Percentiles rank a stretch among this genome's conserved stretches.
Evolutionary conservation across 2,797 vertebrate genomes (phyloP).

Genomic region (Artibeus jamaicensis): DNA sequence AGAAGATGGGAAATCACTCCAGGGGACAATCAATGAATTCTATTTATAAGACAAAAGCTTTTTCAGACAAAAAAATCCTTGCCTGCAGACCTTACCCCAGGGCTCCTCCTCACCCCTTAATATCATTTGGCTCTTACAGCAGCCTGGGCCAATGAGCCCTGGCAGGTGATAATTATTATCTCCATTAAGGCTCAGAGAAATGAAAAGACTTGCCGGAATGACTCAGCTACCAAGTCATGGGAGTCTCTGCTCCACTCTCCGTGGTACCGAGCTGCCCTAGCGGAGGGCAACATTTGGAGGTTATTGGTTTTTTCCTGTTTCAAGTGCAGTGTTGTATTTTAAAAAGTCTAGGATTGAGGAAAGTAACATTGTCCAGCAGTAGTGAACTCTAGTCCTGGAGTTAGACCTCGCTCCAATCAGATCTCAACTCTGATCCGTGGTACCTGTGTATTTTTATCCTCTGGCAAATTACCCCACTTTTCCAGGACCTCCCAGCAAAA

Average conservation of each 20-base stretch:
- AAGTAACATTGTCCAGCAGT: neutral
- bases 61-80: neutral
- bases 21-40: constrained; percentile 45
- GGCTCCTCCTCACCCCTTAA: neutral
- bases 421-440: neutral
- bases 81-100: neutral
- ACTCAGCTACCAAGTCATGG: neutral
- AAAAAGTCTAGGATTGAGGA: neutral
- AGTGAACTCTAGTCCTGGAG: neutral
- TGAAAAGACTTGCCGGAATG: neutral
- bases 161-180: neutral
- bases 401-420: neutral
- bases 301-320: neutral
- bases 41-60: constrained; percentile 66
- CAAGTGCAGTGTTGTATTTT: neutral
- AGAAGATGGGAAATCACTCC: constrained; percentile 59
- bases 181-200: neutral
- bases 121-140: neutral
- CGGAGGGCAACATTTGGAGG: neutral
- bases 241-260: neutral
- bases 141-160: neutral
- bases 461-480: neutral
- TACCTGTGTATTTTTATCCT: neutral
- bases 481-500: neutral
- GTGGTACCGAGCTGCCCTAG: neutral